Conservation (phyloP, 2,113 vertebrate genomes). For the Atrichornis clamosus region DNA sequence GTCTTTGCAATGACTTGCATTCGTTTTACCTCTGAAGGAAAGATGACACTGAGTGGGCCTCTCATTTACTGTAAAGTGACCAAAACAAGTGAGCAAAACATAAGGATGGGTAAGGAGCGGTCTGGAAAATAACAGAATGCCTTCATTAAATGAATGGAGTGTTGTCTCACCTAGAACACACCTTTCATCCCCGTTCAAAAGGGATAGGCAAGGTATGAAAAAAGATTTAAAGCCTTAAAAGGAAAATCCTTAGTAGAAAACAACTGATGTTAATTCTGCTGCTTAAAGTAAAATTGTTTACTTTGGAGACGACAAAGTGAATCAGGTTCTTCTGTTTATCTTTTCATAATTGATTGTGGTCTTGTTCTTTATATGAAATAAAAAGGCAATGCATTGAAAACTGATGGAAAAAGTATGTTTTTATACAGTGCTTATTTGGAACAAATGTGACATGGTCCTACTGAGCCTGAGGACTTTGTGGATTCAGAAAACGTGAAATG, state of each 20-base stretch:
- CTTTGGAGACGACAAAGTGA: background rate
- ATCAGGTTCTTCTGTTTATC: background rate
- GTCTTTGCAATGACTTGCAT: conserved; percentile 19
- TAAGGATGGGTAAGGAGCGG: background rate
- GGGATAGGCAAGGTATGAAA: background rate
- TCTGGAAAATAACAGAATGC: background rate
- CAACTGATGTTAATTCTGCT: background rate
- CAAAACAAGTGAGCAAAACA: background rate
- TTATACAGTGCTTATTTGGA: background rate
- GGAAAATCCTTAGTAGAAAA: background rate
- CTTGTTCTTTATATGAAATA: background rate
- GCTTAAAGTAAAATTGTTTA: background rate
- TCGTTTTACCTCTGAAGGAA: conserved; percentile 26
- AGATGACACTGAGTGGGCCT: background rate
- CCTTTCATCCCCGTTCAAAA: background rate
- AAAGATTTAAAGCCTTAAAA: background rate
- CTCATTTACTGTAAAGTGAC: background rate
- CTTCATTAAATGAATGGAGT: background rate
- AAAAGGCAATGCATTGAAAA: background rate
- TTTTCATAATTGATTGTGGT: background rate
- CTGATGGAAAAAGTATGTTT: background rate
- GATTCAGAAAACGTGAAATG: background rate
- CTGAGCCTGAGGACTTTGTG: background rate
- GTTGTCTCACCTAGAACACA: background rate
- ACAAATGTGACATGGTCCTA: background rate